Conservation (phyloP, 2,113 vertebrate species). For the Rutilus rutilus region DNA sequence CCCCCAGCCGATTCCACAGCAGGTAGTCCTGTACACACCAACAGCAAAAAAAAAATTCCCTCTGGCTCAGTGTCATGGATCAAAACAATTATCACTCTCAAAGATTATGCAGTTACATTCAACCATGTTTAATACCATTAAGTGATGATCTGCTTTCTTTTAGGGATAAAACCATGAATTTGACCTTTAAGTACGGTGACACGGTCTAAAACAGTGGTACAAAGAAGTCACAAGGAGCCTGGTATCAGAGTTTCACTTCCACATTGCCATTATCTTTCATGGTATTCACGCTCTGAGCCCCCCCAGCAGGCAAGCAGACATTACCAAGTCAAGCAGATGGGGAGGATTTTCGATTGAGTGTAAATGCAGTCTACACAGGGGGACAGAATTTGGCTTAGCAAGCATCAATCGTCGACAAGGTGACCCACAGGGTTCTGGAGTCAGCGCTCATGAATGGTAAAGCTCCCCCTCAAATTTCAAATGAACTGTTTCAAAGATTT, state of each 20-base stretch:
- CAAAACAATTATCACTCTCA: constrained; percentile 2
- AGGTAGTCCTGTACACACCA: constrained; percentile 86
- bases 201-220: background rate
- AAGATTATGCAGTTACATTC: background rate
- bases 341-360: constrained; percentile 67
- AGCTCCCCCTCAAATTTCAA: constrained; percentile 22
- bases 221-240: constrained; percentile 16
- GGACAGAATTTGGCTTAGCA: constrained; percentile 60
- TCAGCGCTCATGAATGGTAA: constrained; percentile 25
- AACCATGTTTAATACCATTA: background rate
- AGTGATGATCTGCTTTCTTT: constrained; percentile 23
- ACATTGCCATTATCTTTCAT: constrained; percentile 68
- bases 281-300: constrained; percentile 65
- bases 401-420: constrained; percentile 56
- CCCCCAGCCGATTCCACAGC: constrained; percentile 96
- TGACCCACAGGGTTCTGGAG: constrained; percentile 35
- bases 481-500: constrained; percentile 19
- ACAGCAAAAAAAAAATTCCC: background rate
- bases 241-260: constrained; percentile 19
- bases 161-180: constrained; percentile 16
- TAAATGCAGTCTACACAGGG: constrained; percentile 59
- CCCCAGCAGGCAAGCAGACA: constrained; percentile 64
- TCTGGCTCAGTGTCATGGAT: constrained; percentile 9
- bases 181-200: constrained; percentile 15
- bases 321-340: constrained; percentile 75